These are phyloP conservation scores for Semicossyphus pulcher DNA, from an alignment of 2,113 vertebrate species.

Conservation along the genomic window DNA sequence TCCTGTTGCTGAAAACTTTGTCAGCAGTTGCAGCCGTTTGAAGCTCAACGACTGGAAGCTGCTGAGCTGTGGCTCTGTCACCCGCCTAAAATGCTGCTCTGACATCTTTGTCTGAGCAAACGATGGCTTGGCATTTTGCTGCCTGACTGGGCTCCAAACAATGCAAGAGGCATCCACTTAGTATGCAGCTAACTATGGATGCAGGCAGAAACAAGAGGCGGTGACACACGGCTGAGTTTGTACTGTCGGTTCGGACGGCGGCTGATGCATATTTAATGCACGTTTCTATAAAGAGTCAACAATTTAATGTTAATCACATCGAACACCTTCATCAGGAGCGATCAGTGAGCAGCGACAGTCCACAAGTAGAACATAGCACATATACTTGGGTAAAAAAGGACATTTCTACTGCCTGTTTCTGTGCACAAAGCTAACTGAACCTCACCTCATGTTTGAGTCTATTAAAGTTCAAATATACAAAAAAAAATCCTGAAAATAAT, in stretches of 20 bases:
- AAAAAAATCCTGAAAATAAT: too few species aligned
- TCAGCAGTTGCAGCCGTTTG: conserved; percentile 70
- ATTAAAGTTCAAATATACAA: too few species aligned
- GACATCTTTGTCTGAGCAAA: conserved; percentile 62
- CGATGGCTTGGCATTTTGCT: conserved; percentile 42
- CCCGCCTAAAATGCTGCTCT: conserved; percentile 36
- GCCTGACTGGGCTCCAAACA: conserved; percentile 53
- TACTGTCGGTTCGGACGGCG: neutral
- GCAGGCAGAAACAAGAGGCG: conserved; percentile 8
- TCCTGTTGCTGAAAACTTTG: conserved; percentile 81
- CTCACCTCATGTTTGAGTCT: too few species aligned
- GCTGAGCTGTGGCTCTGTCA: conserved; percentile 54
- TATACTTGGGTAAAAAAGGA: too few species aligned
- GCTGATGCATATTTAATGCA: conserved; percentile 40
- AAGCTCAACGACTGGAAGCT: conserved; percentile 53
- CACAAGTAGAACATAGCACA: too few species aligned
- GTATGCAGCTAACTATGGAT: conserved; percentile 1
- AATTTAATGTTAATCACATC: too few species aligned
- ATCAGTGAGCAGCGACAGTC: too few species aligned
- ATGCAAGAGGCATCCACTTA: conserved; percentile 33
- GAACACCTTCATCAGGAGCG: too few species aligned
- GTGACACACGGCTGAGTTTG: conserved; percentile 21
- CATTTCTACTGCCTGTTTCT: too few species aligned
- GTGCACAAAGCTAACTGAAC: too few species aligned
- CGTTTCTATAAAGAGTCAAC: too few species aligned